Percentiles rank a stretch among this genome's conserved stretches.
These are phyloP conservation scores for Omphaloscelis lunosa DNA, from an alignment of 2,888 invertebrate species.

Conservation along the genomic window DNA sequence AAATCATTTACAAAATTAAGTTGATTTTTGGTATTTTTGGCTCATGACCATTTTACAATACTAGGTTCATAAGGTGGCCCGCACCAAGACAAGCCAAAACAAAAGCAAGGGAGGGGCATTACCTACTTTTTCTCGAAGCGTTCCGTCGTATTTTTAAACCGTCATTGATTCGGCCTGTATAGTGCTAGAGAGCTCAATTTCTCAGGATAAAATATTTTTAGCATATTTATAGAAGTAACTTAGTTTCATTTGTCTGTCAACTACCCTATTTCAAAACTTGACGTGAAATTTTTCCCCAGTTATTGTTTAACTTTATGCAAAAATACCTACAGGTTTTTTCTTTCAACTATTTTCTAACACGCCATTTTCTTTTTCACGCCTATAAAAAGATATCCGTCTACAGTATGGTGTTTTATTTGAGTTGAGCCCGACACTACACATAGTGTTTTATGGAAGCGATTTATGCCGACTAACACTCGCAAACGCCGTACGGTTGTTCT, in stretches of 20 bases:
- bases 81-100: no score
- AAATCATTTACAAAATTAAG: background rate
- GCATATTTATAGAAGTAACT: no score
- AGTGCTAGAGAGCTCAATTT: no score
- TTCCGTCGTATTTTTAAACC: no score
- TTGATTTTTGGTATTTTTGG: background rate
- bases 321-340: no score
- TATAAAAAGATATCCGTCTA: conserved; percentile 20
- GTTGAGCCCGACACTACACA: conserved; percentile 24
- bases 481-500: conserved; percentile 58
- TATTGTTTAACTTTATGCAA: background rate
- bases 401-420: conserved; percentile 40
- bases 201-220: no score
- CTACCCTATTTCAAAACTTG: background rate
- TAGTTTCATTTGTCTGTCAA: background rate
- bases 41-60: background rate
- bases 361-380: conserved; percentile 2
- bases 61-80: background rate
- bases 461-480: conserved; percentile 56
- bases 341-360: background rate
- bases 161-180: no score
- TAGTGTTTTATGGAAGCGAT: conserved; percentile 64
- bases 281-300: background rate
- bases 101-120: no score
- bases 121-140: no score